These are phyloP conservation scores for Macaria notata DNA, from an alignment of 2,888 invertebrate species.

Conservation along the genomic window DNA sequence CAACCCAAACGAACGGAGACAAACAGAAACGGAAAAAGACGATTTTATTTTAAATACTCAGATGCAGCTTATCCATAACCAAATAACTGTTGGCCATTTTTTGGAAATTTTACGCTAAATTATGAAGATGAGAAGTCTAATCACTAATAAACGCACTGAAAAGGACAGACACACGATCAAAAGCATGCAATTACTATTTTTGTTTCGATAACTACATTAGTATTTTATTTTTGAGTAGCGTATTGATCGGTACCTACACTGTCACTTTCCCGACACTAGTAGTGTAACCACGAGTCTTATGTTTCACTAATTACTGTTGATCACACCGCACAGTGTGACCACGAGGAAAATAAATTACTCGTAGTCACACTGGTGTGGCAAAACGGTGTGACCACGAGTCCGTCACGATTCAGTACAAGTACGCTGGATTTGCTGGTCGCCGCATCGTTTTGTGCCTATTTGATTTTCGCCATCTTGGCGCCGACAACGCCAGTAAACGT, in stretches of 20 bases:
- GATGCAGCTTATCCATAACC: slow-evolving; percentile 2
- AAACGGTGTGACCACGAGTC: too few relatives aligned
- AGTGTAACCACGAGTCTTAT: slow-evolving; percentile 9
- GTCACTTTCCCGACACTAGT: slow-evolving; percentile 7
- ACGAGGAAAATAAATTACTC: not conserved
- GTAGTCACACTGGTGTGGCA: too few relatives aligned
- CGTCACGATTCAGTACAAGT: too few relatives aligned
- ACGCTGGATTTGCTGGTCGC: too few relatives aligned
- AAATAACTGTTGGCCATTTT: too few relatives aligned
- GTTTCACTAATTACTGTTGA: slow-evolving; percentile 7
- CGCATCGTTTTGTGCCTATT: too few relatives aligned
- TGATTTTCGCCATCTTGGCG: too few relatives aligned
- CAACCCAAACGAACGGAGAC: slow-evolving; percentile 2
- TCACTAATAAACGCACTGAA: too few relatives aligned
- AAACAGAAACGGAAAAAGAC: slow-evolving; percentile 2
- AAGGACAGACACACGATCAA: not conserved
- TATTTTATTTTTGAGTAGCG: slow-evolving; percentile 1
- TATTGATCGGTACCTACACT: slow-evolving; percentile 2
- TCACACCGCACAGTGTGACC: slow-evolving; percentile 12
- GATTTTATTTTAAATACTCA: slow-evolving; percentile 1
- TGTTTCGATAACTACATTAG: slow-evolving; percentile 1
- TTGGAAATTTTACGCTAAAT: too few relatives aligned
- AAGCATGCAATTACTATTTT: slow-evolving; percentile 1
- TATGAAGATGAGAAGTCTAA: too few relatives aligned
- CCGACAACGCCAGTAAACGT: too few relatives aligned